Evolutionary conservation across 2,888 invertebrate species (phyloP), one percentile per base, ranked within the genome.

Genomic region (Aquatica leii): DNA sequence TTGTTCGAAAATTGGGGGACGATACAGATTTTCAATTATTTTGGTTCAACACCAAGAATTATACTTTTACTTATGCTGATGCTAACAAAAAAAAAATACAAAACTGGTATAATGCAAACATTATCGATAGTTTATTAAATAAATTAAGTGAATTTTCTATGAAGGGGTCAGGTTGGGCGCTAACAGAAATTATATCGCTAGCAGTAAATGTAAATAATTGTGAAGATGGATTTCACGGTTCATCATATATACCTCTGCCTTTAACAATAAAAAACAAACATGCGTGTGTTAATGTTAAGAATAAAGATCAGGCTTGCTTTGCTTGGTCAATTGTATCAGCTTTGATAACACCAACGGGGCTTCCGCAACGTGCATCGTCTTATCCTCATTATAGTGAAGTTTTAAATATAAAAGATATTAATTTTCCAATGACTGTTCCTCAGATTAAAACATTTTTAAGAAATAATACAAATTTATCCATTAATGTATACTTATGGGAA

Each of bases 401-500:
- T 8, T 60, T 69, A 17, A 62, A 66, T 41, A 53, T 58, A n/a
- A 40, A 59, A 31, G 59, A 48, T 21, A 62, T 70, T 35, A 17
- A 34, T 8, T 70, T 68, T 40, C 68, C 59, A 14, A 57, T 61
- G 8, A 21, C 20, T 14, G 12, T 61, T 12, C 48, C 48, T 17
- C 21, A 59, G 2, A 49, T 64, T 21, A 34, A 66, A 5, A 69
- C 68, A 55, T 74, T 69, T 62, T 69, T 66, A 59, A 50, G 58
- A 49, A 11, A 65, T 31, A 72, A 71, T 62, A 5, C 11, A 40
- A 35, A 59, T 46, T 52, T 72, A 15, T 46, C 52, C 3, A 70
- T 72, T 4, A 70, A 73, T 66, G 57, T 73, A n/a, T 43, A 72
- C 64, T 48, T 62, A 59, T 31, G n/a, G 67, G 20, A 59, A 71